Evolutionary conservation across 2,113 vertebrate species (phyloP), one percentile per base, ranked within the genome.

Genomic region (Stomatorhinus ivindoensis): DNA sequence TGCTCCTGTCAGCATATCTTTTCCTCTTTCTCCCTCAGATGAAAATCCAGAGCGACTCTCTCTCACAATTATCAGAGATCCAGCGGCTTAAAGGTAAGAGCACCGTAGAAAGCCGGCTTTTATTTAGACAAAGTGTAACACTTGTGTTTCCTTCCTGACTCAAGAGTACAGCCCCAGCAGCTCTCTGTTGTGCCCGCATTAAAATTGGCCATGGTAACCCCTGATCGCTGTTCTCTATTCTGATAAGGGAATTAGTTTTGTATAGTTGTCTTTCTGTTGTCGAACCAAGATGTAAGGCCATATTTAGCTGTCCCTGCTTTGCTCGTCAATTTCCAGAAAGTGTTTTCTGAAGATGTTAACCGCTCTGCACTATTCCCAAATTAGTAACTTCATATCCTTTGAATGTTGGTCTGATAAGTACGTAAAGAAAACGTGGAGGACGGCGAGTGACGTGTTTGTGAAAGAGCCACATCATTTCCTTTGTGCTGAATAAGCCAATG

Each of bases 41-140:
- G 87, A 99, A 97, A 94, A 93, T 97, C 86, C 97, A 99, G 93
- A 96, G 90, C 93, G 99, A 99, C 85, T 91, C 96, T 91, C 95
- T 97, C 0, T 95, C 96, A 55, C 97, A 99, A 90, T 96, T 97
- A 95, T 96, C 97, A 90, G 97, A 99, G 92, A 97, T 97, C 86
- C 96, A 96, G 92, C 96, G 96, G 88, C 94, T 99, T 65, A 98
- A 98, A 93, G 98, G 98, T 99, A 95, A 95, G 96, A 89, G 61
- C 46, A 31, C 42, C n/a, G 0, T 88, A 39, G 4, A 87, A 93
- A 93, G 73, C 69, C 93, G 92, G 27, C 4, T 31, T 51, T 15
- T 53, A 11, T 87, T 53, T n/a, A 53, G 10, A 19, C 27, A 21
- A 48, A 53, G 3, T 39, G 13, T 51, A 13, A 17, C 15, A 53